Base-by-base conservation (phyloP, 2,888 invertebrate species). In the Nemotelus pantherinus region DNA sequence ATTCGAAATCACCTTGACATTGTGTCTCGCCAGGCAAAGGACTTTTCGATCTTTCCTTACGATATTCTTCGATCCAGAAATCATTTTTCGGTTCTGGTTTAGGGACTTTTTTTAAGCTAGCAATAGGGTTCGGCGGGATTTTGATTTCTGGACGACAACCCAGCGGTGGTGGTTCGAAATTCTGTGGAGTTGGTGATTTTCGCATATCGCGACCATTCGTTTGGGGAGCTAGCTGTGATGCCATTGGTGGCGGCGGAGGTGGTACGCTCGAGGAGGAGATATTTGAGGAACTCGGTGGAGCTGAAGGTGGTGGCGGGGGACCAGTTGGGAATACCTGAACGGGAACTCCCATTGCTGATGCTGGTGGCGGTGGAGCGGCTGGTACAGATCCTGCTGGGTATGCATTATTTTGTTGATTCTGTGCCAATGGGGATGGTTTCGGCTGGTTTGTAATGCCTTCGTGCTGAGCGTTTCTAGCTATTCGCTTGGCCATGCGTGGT, bases 401-500 rank as follows among this genome's bases (percentile, higher is more conserved):
- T 71, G 3, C 57, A 86, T 7, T 77, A 48, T 83, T 83, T 3
- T 83, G 84, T 25, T 68, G 55, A 10, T 77, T 83, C 10, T 89
- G 88, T 10, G 89, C 80, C 85, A 88, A 72, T 83, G 88, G 81
- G 53, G 88, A 86, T 85, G 90, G 85, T 89, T 92, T 83, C 83
- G 91, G 84, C 85, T 89, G 86, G 84, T 92, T 87, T 81, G 89
- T 86, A 85, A 93, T 88, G 81, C 92, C 91, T 88, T 94, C 93
- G 77, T 90, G 89, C 82, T 90, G 89, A n/a, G 93, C 92, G 83
- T 93, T 93, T 81, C 92, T 90, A 44, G 89, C 89, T 79, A 90
- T 86, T 50, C 96, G 89, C 81, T 95, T 90, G 2, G 94, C 94
- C 95, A 97, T 96, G 82, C 95, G 91, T 7, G 96, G 96, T 76